These are phyloP conservation scores for Agriopis marginaria DNA, from an alignment of 2,888 invertebrate genomes.

Conservation along the genomic window DNA sequence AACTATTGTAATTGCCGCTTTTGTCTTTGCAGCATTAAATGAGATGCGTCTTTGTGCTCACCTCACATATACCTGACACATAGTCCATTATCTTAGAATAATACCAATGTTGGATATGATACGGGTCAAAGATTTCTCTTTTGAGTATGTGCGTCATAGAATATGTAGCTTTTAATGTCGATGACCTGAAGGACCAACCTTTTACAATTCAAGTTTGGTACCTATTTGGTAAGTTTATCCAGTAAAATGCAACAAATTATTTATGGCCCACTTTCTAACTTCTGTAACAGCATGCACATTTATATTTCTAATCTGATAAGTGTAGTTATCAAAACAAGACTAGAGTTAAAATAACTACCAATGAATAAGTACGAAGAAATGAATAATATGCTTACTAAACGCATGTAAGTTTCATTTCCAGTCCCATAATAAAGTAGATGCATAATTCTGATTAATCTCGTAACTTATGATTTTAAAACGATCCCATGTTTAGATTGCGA, in stretches of 20 bases:
- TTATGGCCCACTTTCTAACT: not conserved
- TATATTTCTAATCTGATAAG: conserved; percentile 20
- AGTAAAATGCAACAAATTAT: not conserved
- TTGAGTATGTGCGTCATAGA: conserved; percentile 28
- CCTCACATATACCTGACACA: conserved; percentile 64
- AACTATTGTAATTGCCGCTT: conserved; percentile 71
- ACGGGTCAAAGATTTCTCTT: conserved; percentile 55
- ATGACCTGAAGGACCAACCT: conserved; percentile 26
- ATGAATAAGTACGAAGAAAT: conserved; percentile 7
- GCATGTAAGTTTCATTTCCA: conserved; percentile 6
- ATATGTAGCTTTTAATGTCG: conserved; percentile 23
- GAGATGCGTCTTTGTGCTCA: conserved; percentile 72
- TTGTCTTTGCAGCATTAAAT: conserved; percentile 79
- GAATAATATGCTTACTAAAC: not conserved
- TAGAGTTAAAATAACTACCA: conserved; percentile 2
- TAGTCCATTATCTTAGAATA: conserved; percentile 59
- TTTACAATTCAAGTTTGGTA: conserved; percentile 4
- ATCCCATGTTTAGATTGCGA: conserved; percentile 65
- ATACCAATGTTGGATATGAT: conserved; percentile 54
- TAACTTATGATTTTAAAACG: conserved; percentile 67
- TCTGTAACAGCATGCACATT: not conserved
- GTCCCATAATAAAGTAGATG: conserved; percentile 40
- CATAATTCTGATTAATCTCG: conserved; percentile 56
- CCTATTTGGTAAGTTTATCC: not conserved
- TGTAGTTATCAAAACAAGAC: conserved; percentile 9